phyloP scores from a whole-genome alignment of 2,888 invertebrate species.

The Aphodius granarius region DNA sequence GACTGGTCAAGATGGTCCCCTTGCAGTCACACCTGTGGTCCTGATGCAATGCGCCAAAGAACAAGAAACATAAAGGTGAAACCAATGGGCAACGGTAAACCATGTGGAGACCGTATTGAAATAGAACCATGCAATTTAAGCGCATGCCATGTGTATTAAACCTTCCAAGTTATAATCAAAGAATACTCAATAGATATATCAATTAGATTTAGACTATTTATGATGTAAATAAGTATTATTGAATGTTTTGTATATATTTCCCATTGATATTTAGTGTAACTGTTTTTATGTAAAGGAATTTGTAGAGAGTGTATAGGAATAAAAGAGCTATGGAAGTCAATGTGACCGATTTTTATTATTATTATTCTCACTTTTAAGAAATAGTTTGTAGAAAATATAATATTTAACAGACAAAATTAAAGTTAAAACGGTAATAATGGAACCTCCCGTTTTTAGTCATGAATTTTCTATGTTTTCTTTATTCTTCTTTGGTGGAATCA shows the following conservation, averaged over 20 bases:
- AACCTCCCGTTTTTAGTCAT: constrained; percentile 35
- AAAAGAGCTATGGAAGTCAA: background rate
- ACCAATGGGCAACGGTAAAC: constrained; percentile 47
- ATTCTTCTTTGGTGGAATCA: constrained; percentile 57
- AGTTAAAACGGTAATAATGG: constrained; percentile 17
- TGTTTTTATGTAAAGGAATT: background rate
- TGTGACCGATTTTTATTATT: constrained; percentile 18
- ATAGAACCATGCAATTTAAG: constrained; percentile 48
- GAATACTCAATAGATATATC: background rate
- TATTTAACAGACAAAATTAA: constrained; percentile 33
- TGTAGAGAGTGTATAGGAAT: background rate
- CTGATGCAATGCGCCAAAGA: constrained; percentile 57
- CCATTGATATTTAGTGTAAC: constrained; percentile 1
- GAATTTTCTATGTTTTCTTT: constrained; percentile 27
- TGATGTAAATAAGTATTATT: background rate
- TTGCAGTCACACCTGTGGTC: constrained; percentile 67
- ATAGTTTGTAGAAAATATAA: constrained; percentile 32
- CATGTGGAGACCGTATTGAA: constrained; percentile 52
- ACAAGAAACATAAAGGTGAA: constrained; percentile 55
- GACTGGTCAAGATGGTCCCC: constrained; percentile 56
- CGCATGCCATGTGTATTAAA: constrained; percentile 37
- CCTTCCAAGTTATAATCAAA: background rate
- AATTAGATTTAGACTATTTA: background rate
- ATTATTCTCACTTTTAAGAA: constrained; percentile 17
- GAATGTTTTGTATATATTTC: background rate